These are phyloP conservation scores for Dryobates pubescens DNA, from an alignment of 2,797 vertebrate species.

Conservation along the genomic window DNA sequence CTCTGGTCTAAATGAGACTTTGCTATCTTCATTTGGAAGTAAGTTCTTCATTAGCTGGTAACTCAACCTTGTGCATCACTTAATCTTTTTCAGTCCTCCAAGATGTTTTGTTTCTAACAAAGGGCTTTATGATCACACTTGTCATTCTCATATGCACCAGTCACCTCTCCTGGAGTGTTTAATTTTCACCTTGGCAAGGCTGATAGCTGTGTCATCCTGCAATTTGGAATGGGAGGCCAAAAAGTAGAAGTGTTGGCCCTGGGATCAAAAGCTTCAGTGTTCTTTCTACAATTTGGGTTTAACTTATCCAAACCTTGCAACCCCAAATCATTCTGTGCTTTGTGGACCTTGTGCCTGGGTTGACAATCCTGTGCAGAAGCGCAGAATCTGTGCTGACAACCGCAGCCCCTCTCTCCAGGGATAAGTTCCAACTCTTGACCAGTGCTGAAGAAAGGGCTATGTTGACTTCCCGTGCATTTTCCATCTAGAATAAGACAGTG, in stretches of 20 bases:
- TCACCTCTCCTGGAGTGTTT: neutral
- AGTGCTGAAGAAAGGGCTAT: neutral
- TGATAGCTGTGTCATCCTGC: neutral
- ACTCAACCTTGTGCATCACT: neutral
- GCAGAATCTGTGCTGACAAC: neutral
- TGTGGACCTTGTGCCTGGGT: neutral
- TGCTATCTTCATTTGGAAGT: conserved; percentile 45
- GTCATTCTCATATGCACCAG: neutral
- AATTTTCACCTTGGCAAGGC: neutral
- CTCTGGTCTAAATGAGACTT: conserved; percentile 33
- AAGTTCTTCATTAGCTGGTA: conserved; percentile 39
- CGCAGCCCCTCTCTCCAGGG: neutral
- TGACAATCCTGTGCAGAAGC: neutral
- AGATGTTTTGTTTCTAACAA: neutral
- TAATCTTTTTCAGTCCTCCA: conserved; percentile 29
- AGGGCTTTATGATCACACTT: neutral
- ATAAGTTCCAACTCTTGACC: neutral
- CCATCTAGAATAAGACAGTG: neutral
- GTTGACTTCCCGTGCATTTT: neutral
- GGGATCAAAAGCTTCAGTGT: fast-evolving
- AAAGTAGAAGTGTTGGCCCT: neutral
- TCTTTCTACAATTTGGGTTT: neutral
- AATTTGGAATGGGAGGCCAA: neutral
- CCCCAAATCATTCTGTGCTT: neutral
- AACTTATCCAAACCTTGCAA: neutral